Evolutionary conservation across 2,113 vertebrate genomes (phyloP).

Genomic region (Nothocercus julius): DNA sequence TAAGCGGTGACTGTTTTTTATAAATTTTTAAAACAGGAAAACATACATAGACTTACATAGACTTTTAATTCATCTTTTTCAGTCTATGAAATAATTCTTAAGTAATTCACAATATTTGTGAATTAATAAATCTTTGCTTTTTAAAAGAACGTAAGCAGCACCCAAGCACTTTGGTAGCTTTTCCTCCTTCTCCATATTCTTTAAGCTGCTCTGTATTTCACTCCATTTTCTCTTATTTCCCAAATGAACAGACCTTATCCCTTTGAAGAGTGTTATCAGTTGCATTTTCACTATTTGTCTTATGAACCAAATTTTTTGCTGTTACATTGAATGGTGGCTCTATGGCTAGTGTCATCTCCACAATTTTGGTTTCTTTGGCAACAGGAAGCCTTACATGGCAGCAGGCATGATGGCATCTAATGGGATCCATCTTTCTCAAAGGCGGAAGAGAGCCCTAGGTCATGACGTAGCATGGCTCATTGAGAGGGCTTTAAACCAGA

Average conservation of each 20-base stretch:
- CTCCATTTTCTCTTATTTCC: neutral
- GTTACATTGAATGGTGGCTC: too few species aligned
- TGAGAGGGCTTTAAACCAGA: too few species aligned
- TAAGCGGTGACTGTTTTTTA: accelerated
- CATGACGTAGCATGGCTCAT: too few species aligned
- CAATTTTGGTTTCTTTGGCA: too few species aligned
- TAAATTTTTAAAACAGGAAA: neutral
- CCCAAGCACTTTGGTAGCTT: neutral
- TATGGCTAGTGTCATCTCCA: too few species aligned
- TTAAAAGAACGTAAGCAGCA: neutral
- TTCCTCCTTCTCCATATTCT: neutral
- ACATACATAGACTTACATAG: neutral
- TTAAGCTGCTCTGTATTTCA: neutral
- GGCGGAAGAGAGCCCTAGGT: too few species aligned
- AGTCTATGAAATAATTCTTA: neutral
- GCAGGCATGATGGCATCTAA: too few species aligned
- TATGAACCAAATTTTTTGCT: neutral
- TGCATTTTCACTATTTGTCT: neutral
- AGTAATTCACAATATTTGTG: neutral
- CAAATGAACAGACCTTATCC: neutral
- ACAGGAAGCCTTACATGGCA: too few species aligned
- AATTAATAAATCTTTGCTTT: neutral
- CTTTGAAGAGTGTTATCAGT: neutral
- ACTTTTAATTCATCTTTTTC: neutral
- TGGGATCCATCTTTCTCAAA: too few species aligned